phyloP scores from a whole-genome alignment of 2,113 vertebrate species.

The Potamarius usumacintae region DNA sequence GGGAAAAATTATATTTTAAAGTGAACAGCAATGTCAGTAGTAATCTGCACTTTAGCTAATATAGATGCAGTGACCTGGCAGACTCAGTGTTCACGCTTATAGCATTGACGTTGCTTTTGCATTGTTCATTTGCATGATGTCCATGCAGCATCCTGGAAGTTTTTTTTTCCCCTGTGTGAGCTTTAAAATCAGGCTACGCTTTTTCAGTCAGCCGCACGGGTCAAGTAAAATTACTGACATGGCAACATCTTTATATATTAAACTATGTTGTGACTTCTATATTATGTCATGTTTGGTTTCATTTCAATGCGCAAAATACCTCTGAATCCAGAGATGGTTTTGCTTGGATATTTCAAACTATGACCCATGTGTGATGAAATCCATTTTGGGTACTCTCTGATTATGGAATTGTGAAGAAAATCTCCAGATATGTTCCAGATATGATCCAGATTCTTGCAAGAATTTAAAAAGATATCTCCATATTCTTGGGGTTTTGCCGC shows the following conservation, averaged over 20 bases:
- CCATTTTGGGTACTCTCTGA: too few relatives aligned
- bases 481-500: too few relatives aligned
- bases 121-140: conserved; percentile 13
- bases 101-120: background rate
- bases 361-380: too few relatives aligned
- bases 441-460: too few relatives aligned
- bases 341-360: too few relatives aligned
- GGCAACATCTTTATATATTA: background rate
- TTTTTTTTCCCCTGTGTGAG: background rate
- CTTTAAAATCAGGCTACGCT: background rate
- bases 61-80: background rate
- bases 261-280: background rate
- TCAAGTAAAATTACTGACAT: background rate
- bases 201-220: background rate
- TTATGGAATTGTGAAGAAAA: too few relatives aligned
- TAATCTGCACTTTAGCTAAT: conserved; percentile 7
- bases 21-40: background rate
- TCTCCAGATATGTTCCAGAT: too few relatives aligned
- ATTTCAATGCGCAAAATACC: too few relatives aligned
- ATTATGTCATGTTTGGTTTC: background rate
- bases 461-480: too few relatives aligned
- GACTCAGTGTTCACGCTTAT: background rate
- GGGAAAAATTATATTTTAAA: too few relatives aligned
- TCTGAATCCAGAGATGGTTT: too few relatives aligned
- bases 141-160: background rate